Percentiles rank a stretch among this genome's conserved stretches.
These are phyloP conservation scores for Melanerpes formicivorus DNA, from an alignment of 2,113 vertebrate genomes.

Conservation along the genomic window DNA sequence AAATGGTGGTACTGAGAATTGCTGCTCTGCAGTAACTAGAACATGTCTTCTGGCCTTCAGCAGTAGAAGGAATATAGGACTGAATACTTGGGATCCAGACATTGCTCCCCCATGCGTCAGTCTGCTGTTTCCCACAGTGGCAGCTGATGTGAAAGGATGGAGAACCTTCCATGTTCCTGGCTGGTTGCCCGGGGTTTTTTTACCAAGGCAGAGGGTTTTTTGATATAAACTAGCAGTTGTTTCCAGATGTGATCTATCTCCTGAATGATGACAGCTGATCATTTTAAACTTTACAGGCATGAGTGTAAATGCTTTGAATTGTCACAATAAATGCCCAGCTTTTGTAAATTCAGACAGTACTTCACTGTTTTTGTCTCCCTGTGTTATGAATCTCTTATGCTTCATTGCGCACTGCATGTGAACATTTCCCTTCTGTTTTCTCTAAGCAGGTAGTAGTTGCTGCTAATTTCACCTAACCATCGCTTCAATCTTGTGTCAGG, in stretches of 20 bases:
- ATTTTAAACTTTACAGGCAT: neutral
- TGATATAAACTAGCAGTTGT: neutral
- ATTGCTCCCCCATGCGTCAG: neutral
- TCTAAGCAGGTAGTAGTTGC: neutral
- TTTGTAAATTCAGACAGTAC: neutral
- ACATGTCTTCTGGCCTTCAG: neutral
- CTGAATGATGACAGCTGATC: neutral
- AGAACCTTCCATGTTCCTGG: neutral
- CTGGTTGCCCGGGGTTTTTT: neutral
- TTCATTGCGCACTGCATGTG: neutral
- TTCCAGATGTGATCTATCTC: neutral
- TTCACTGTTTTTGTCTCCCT: neutral
- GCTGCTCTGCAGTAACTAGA: neutral
- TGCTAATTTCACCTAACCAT: conserved; percentile 3
- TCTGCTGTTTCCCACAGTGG: neutral
- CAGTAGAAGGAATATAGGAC: neutral
- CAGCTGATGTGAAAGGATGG: neutral
- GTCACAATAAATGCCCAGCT: neutral
- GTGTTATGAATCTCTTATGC: neutral
- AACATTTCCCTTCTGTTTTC: conserved; percentile 22
- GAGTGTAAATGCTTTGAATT: neutral
- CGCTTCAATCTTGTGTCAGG: neutral
- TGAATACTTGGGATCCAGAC: neutral
- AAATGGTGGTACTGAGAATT: neutral
- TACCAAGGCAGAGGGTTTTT: neutral